A percentile compares a stretch with the other conserved stretches of the same genome.
phyloP scores from a whole-genome alignment of 2,797 vertebrate genomes.

The Streptopelia turtur region DNA sequence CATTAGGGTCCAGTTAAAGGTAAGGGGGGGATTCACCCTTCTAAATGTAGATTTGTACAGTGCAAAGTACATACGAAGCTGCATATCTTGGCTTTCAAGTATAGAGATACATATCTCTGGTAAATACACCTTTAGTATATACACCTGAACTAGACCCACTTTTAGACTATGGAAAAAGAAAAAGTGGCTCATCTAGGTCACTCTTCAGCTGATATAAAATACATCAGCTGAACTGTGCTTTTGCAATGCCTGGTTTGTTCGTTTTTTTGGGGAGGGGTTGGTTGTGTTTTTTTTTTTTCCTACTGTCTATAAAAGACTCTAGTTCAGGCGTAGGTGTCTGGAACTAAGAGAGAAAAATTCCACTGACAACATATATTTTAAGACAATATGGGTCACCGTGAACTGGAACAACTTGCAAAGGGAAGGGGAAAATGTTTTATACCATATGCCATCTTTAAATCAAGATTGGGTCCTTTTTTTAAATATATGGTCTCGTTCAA shows the following conservation, averaged over 20 bases:
- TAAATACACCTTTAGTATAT: background rate
- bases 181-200: background rate
- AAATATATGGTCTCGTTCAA: background rate
- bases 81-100: background rate
- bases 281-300: background rate
- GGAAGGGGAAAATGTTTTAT: background rate
- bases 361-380: background rate
- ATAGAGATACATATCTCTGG: background rate
- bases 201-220: background rate
- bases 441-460: background rate
- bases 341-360: background rate
- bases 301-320: background rate
- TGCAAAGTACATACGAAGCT: background rate
- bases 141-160: background rate
- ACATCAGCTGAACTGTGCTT: background rate
- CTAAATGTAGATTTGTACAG: background rate
- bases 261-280: too few relatives aligned
- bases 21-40: background rate
- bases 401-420: background rate
- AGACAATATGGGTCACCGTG: background rate
- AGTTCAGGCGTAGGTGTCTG: background rate
- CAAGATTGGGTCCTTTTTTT: background rate
- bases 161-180: background rate
- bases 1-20: background rate
- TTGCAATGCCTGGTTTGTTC: background rate